A percentile compares a stretch with the other conserved stretches of the same genome.
phyloP scores from a whole-genome alignment of 2,888 invertebrate species.

The Hyposoter didymator region DNA sequence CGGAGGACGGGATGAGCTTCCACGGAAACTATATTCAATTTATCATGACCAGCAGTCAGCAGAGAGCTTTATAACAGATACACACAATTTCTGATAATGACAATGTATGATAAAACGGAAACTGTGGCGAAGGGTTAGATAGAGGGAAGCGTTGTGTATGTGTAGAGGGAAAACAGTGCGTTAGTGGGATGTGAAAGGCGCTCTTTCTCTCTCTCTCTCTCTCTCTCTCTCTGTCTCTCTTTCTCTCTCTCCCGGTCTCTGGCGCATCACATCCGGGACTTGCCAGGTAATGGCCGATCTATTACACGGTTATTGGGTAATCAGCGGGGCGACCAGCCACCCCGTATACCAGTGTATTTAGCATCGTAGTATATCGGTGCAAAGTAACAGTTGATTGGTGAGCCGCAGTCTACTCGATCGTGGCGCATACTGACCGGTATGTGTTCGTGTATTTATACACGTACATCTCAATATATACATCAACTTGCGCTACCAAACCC shows the following conservation, averaged over 20 bases:
- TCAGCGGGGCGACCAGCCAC: conserved; percentile 66
- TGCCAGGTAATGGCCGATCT: conserved; percentile 69
- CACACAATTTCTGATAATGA: conserved; percentile 63
- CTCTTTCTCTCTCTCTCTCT: conserved; percentile 14
- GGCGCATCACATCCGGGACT: conserved; percentile 53
- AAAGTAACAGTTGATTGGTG: conserved; percentile 74
- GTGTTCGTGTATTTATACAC: not conserved
- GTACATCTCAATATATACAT: not conserved
- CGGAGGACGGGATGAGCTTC: conserved; percentile 4
- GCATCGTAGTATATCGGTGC: conserved; percentile 65
- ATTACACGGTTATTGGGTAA: conserved; percentile 72
- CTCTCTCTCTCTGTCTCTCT: conserved; percentile 14
- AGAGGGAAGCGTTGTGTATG: conserved; percentile 23
- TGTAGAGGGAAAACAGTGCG: conserved; percentile 46
- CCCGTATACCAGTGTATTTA: conserved; percentile 67
- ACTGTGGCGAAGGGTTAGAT: conserved; percentile 42
- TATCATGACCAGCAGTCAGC: conserved; percentile 52
- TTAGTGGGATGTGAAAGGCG: conserved; percentile 45
- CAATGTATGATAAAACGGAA: conserved; percentile 66
- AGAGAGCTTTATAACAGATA: conserved; percentile 24
- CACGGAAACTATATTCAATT: conserved; percentile 58
- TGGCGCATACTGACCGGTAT: conserved; percentile 8
- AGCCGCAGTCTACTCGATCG: conserved; percentile 64
- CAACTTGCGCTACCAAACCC: conserved; percentile 33
- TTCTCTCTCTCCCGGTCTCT: conserved; percentile 15